phyloP scores from a whole-genome alignment of 2,888 invertebrate genomes.

The Caenorhabditis angaria region DNA sequence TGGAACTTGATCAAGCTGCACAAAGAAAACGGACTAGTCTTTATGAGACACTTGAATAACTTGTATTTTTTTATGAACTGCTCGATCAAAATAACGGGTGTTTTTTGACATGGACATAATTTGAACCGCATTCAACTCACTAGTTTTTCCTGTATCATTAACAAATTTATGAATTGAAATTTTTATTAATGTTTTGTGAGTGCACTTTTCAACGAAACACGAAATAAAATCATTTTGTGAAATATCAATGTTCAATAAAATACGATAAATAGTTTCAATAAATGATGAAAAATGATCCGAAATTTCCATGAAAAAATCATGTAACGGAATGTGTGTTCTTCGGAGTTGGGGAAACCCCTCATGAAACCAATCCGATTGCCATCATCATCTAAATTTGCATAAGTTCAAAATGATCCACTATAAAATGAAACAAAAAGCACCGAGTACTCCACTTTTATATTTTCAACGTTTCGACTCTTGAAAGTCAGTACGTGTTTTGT shows the following conservation, averaged over 20 bases:
- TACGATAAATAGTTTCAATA: not conserved
- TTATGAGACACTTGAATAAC: conserved; percentile 2
- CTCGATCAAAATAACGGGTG: not conserved
- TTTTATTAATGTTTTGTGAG: no score
- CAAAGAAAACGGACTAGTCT: not conserved
- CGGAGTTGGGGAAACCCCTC: not conserved
- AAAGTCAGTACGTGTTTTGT: no score
- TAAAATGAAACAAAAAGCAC: no score
- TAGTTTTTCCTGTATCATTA: no score
- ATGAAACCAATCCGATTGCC: not conserved
- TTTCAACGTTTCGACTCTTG: no score
- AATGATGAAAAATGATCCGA: not conserved
- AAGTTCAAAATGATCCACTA: no score
- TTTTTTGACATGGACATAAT: no score
- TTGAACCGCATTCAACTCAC: no score
- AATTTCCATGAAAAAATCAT: not conserved
- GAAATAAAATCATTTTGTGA: no score
- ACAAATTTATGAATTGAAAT: no score
- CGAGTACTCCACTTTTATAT: no score
- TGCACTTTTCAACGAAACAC: no score
- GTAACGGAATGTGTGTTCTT: not conserved
- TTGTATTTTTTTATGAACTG: not conserved
- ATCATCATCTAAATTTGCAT: not conserved
- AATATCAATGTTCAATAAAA: not conserved
- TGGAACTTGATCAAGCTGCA: conserved; percentile 26